Conservation (phyloP, 2,113 vertebrate genomes). For the Fregata magnificens region DNA sequence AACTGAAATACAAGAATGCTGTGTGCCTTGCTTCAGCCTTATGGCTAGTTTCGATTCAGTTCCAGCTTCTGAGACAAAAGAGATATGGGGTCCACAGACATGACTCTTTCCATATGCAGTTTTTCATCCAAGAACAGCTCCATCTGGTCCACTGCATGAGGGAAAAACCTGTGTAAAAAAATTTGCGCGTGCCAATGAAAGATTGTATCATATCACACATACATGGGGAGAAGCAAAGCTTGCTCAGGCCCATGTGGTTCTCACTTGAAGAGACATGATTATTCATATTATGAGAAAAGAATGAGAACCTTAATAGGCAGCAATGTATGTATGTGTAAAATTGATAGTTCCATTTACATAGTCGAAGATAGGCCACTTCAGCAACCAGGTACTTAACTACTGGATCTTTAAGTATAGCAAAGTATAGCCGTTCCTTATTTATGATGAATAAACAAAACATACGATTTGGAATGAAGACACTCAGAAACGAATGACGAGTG, state of each 20-base stretch:
- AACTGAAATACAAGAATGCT: background rate
- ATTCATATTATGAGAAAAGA: background rate
- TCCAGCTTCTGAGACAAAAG: background rate
- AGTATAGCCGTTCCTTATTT: background rate
- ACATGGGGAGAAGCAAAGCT: background rate
- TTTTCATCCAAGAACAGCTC: background rate
- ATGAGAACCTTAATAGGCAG: background rate
- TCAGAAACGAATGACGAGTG: background rate
- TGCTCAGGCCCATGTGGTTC: background rate
- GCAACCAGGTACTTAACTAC: background rate
- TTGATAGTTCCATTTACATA: background rate
- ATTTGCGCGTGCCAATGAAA: background rate
- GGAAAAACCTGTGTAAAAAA: background rate
- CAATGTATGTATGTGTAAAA: background rate
- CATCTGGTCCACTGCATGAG: background rate
- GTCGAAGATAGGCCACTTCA: background rate
- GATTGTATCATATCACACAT: background rate
- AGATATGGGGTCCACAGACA: background rate
- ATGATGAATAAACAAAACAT: background rate
- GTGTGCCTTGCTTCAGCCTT: background rate
- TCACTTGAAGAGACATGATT: background rate
- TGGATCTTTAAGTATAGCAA: background rate
- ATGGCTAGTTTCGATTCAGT: background rate
- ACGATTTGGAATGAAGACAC: background rate
- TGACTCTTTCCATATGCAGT: background rate